These are phyloP conservation scores for Scomber scombrus DNA, from an alignment of 2,113 vertebrate genomes.

Conservation along the genomic window DNA sequence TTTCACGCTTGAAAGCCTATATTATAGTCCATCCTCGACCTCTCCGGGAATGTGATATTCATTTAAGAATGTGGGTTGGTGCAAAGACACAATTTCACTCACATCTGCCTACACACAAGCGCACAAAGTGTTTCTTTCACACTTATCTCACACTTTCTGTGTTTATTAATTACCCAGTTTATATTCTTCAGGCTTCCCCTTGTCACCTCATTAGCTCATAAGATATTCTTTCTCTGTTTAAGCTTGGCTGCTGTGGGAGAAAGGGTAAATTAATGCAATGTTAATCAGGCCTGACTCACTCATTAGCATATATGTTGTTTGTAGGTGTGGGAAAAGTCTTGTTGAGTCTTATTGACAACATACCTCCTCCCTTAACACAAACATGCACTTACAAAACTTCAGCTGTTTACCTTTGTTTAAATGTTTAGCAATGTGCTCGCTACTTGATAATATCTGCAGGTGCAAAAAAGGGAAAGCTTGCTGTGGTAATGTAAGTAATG, in stretches of 20 bases:
- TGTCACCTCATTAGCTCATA: slow-evolving; percentile 47
- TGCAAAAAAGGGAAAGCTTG: not conserved
- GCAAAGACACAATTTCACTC: slow-evolving; percentile 44
- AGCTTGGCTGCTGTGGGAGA: slow-evolving; percentile 11
- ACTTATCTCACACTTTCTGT: slow-evolving; percentile 39
- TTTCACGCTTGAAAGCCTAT: slow-evolving; percentile 61
- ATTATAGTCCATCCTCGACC: slow-evolving; percentile 36
- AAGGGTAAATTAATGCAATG: slow-evolving; percentile 8
- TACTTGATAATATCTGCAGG: not conserved
- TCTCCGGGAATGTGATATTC: slow-evolving; percentile 47
- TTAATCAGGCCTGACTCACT: not conserved
- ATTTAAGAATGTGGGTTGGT: slow-evolving; percentile 51
- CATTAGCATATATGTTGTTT: slow-evolving; percentile 17
- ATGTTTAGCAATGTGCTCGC: not conserved
- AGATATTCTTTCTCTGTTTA: slow-evolving; percentile 17
- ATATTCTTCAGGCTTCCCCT: slow-evolving; percentile 29
- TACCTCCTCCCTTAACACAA: not conserved
- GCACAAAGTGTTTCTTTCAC: slow-evolving; percentile 37
- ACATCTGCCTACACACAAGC: slow-evolving; percentile 39
- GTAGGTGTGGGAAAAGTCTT: not conserved
- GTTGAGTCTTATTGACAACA: not conserved
- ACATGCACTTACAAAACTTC: not conserved
- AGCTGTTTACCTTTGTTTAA: not conserved
- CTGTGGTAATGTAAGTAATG: not conserved
- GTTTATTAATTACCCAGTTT: slow-evolving; percentile 45